phyloP scores from a whole-genome alignment of 1,140 invertebrate genomes.

The Magallana angulata region DNA sequence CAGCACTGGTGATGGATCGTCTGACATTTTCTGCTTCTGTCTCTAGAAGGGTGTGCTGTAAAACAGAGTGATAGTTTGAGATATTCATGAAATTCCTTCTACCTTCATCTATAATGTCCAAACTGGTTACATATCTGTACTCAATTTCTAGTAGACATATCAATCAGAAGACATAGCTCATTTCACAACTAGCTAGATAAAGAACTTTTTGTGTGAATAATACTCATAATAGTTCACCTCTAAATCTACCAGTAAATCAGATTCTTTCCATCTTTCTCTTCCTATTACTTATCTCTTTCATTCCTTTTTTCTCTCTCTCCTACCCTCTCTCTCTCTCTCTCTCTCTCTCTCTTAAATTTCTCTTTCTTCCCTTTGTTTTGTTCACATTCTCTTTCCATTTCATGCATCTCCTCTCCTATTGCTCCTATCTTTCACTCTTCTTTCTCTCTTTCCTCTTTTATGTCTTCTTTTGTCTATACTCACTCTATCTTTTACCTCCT shows the following conservation, averaged over 20 bases:
- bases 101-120: no score
- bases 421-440: no score
- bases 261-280: no score
- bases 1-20: constrained; percentile 80
- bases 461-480: no score
- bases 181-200: neutral
- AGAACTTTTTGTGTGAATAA: neutral
- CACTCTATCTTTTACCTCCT: no score
- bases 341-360: no score
- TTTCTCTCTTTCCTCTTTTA: neutral
- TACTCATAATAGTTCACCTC: neutral
- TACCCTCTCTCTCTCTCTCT: neutral
- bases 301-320: neutral
- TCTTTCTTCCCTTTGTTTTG: neutral
- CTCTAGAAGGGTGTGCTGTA: constrained; percentile 82
- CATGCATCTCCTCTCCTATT: no score
- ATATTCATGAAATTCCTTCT: no score
- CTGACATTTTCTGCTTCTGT: constrained; percentile 83
- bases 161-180: neutral
- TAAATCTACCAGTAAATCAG: no score
- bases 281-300: no score
- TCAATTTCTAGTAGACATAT: neutral
- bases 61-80: no score
- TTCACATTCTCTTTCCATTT: neutral
- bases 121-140: no score